Base-by-base conservation (phyloP, 1,140 invertebrate genomes). In the Belonocnema kinseyi region DNA sequence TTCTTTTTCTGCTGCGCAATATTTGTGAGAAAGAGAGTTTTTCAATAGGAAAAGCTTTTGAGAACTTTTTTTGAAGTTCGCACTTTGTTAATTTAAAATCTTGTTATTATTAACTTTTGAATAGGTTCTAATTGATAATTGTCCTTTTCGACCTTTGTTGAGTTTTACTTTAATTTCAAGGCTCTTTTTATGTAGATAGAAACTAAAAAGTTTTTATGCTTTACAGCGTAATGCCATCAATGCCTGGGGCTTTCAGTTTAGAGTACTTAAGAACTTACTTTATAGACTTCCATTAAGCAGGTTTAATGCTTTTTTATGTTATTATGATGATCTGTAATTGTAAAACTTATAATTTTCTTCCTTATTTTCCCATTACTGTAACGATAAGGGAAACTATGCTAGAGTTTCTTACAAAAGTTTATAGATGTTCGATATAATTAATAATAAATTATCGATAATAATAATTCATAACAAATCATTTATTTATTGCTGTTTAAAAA, bases 121-220 rank as follows among this genome's bases (percentile, higher is more conserved):
- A 19, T 26, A 40, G 1, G 14, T 16, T 16, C 58, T 66, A 40
- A 66, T 40, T 66, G n/a, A 40, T 66, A 21, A 40, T 66, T 33
- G 13, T 66, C 14, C 14, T 33, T 16, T 66, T 6, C 21, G 26
- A 8, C 58, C 21, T 66, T 66, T 40, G 58, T 66, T 40, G 33
- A 66, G 46, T 40, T 66, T 16, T 16, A 66, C 33, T 66, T 12
- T 13, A 16, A 40, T 66, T 66, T 66, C 14, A 26, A 66, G 13
- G 13, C 40, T 66, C 58, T 66, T 66, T 66, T 66, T 66, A 66
- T 66, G 40, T 13, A 40, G 58, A 66, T 33, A 40, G 58, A n/a
- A 66, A 66, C n/a, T 40, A 33, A 66, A 66, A 66, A 66, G 58
- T 66, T 66, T 66, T 66, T 66, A 66, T 66, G 58, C 26, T 66